Conservation (phyloP, 2,797 vertebrate genomes). For the Neomorphus geoffroyi region DNA sequence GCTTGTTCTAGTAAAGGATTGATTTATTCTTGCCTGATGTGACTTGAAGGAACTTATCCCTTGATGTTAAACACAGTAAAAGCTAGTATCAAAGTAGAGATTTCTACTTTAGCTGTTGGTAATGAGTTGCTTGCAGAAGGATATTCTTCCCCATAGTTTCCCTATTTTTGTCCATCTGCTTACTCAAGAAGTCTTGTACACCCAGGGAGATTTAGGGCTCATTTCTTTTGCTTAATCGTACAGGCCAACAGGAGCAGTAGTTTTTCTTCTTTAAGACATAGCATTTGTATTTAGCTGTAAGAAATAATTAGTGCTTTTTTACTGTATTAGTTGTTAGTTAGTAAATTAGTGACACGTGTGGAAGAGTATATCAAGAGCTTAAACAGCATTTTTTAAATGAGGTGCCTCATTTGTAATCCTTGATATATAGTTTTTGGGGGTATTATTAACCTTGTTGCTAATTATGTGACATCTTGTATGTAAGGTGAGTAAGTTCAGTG, state of each 20-base stretch:
- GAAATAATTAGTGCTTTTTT: background rate
- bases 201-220: background rate
- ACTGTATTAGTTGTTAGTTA: background rate
- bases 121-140: background rate
- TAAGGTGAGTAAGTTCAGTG: background rate
- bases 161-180: background rate
- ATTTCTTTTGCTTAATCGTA: background rate
- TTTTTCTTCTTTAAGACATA: background rate
- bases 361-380: background rate
- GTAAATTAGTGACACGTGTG: fast-evolving
- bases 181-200: background rate
- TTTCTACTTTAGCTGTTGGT: background rate
- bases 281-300: background rate
- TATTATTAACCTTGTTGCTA: background rate
- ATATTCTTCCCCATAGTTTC: background rate
- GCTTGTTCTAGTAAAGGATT: background rate
- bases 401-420: background rate
- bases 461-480: background rate
- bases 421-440: background rate
- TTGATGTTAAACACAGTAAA: background rate
- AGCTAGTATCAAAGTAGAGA: background rate
- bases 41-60: background rate
- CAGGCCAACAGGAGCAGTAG: background rate
- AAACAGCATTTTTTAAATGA: background rate
- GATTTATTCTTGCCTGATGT: background rate